phyloP scores from a whole-genome alignment of 2,113 vertebrate genomes.

The Istiophorus platypterus region DNA sequence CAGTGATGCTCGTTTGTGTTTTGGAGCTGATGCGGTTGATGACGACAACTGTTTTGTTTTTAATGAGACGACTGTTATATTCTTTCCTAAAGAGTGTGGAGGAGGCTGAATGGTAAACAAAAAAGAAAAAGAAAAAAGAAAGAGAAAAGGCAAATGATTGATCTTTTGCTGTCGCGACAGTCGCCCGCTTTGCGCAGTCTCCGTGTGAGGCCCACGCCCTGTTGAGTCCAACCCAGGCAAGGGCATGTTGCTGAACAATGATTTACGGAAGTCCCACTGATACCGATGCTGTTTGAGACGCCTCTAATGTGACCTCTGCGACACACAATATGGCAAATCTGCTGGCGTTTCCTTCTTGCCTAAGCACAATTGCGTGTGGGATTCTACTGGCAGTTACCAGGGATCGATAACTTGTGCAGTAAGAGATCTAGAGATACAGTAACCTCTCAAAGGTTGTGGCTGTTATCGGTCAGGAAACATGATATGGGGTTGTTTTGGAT shows the following conservation, averaged over 20 bases:
- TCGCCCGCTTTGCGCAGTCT: constrained; percentile 79
- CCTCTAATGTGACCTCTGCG: constrained; percentile 39
- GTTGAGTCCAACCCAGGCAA: constrained; percentile 69
- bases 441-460: neutral
- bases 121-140: too few species aligned
- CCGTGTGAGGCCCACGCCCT: constrained; percentile 86
- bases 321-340: constrained; percentile 15
- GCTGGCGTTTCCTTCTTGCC: neutral
- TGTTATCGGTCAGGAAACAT: constrained; percentile 8
- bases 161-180: constrained; percentile 48
- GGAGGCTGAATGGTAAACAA: neutral
- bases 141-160: constrained; percentile 31
- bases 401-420: constrained; percentile 19
- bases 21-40: neutral
- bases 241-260: constrained; percentile 67
- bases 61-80: neutral
- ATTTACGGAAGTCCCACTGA: constrained; percentile 47
- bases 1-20: constrained; percentile 29
- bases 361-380: constrained; percentile 1
- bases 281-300: constrained; percentile 21
- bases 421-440: neutral
- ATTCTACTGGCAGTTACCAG: constrained; percentile 2
- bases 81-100: too few species aligned
- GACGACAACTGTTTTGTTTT: neutral
- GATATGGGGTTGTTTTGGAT: neutral